Base-by-base conservation (phyloP, 2,888 invertebrate species). In the Drosophila kuntzei region DNA sequence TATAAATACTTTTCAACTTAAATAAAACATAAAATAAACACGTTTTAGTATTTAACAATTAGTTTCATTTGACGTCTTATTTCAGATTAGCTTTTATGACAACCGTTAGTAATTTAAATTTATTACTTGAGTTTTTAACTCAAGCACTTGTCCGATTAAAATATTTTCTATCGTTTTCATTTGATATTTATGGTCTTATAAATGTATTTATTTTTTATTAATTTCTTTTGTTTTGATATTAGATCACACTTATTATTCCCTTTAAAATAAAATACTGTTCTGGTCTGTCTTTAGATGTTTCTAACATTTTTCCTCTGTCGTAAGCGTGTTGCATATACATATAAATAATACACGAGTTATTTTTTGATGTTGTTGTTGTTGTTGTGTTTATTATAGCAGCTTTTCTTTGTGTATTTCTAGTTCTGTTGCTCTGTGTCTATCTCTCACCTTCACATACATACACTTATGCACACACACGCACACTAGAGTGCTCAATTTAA, bases 401-500 rank as follows among this genome's bases (percentile, higher is more conserved):
- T 60, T 80, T 66, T 73, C 54, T 66, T 63, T 58, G 59, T 80
- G 37, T 68, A 14, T 58, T 54, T 72, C 71, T 83, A 37, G 64
- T 70, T 84, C 69, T 80, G 41, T 70, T 71, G 70, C 41, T 57
- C 53, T 62, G 51, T 60, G 49, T 65, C 51, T 59, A 71, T 71
- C 60, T 74, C 71, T 67, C 49, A 49, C 43, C 59, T 53, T 58
- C 34, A 44, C 34, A 63, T 27, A 34, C 32, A 18, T 41, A 20
- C 29, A 44, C 55, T 60, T 25, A 20, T 34, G 29, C 29, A 29
- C 36, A 54, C 18, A 34, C 34, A 54, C 32, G 32, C 34, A 44
- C 49, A 50, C 32, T 20, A 36, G 62, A 57, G 62, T 57, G 49
- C 67, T 70, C 68, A 86, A 83, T 78, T 80, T 80, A 76, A 76